These are phyloP conservation scores for Peromyscus eremicus DNA, from an alignment of 2,797 vertebrate species.

Conservation along the genomic window DNA sequence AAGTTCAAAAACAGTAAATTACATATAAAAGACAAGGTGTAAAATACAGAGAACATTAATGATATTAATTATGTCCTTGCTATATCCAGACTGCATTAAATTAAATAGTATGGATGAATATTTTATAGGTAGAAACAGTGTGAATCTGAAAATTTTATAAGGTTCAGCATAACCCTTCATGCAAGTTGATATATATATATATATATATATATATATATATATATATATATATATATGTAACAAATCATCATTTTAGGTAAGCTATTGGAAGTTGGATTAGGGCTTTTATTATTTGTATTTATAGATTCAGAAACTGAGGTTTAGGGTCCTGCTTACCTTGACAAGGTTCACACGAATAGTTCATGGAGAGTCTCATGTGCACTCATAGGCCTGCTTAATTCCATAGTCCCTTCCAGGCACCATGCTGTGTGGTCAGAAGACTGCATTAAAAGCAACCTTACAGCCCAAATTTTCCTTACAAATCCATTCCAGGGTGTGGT, in stretches of 20 bases:
- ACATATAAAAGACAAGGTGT: not conserved
- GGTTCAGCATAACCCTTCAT: not conserved
- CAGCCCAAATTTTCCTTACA: not conserved
- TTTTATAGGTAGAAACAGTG: not conserved
- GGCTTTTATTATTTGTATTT: not conserved
- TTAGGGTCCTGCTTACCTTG: not conserved
- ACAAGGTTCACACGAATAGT: not conserved
- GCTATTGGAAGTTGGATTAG: not conserved
- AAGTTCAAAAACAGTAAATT: conserved; percentile 51
- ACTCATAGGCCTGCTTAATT: not conserved
- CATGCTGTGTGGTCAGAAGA: not conserved
- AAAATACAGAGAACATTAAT: not conserved
- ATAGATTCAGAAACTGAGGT: not conserved
- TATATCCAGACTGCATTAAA: conserved; percentile 7
- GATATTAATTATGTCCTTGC: not conserved
- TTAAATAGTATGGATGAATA: not conserved
- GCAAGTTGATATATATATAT: not conserved
- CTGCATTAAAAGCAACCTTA: not conserved
- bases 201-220: not conserved
- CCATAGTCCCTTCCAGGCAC: not conserved
- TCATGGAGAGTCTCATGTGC: not conserved
- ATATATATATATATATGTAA: not conserved
- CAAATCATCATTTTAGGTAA: not conserved
- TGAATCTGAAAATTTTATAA: not conserved
- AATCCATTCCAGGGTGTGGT: not conserved